phyloP scores from a whole-genome alignment of 2,888 invertebrate genomes.

The Leptothorax acervorum region DNA sequence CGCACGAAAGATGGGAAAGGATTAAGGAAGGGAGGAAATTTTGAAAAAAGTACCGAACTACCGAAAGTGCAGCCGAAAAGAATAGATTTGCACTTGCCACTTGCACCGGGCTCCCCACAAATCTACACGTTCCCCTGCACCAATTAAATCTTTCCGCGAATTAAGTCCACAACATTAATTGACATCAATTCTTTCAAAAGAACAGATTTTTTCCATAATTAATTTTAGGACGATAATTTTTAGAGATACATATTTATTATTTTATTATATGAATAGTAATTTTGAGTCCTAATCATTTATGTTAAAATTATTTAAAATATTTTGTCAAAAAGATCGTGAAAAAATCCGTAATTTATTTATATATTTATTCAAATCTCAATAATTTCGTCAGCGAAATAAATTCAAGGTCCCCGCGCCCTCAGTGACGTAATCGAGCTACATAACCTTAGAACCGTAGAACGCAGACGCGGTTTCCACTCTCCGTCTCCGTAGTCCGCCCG shows the following conservation, averaged over 20 bases:
- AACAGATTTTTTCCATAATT: not conserved
- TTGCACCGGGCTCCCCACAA: no score
- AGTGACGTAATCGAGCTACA: not conserved
- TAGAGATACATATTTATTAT: not conserved
- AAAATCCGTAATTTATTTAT: no score
- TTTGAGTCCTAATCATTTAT: not conserved
- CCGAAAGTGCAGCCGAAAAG: conserved; percentile 10
- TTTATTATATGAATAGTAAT: not conserved
- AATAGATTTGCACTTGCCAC: not conserved
- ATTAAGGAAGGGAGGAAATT: not conserved
- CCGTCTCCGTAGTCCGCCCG: not conserved
- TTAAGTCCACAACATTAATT: no score
- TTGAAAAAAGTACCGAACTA: conserved; percentile 17
- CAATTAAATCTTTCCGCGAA: no score
- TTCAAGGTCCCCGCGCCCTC: not conserved
- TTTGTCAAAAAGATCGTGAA: no score
- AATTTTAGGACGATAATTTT: not conserved
- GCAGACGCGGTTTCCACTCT: not conserved
- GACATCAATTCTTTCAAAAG: no score
- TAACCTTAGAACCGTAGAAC: not conserved
- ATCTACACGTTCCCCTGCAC: no score
- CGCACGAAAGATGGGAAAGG: not conserved
- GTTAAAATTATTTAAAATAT: not conserved
- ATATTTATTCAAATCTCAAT: not conserved
- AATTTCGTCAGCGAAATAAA: not conserved